Conservation (phyloP, 2,888 invertebrate genomes). For the Drosophila longiperda region DNA sequence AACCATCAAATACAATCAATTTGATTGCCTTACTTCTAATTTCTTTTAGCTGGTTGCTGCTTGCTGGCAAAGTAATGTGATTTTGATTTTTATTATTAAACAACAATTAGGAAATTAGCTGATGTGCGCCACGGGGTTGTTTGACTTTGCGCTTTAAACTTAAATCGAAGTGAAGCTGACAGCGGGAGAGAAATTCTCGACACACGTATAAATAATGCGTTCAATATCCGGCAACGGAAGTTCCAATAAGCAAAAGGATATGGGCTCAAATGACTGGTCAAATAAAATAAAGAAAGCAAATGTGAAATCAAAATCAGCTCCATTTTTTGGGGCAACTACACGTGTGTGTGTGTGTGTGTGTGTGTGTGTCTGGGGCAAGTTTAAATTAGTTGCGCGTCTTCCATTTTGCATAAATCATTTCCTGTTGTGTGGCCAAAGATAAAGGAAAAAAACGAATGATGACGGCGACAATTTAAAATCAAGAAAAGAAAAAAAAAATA, state of each 20-base stretch:
- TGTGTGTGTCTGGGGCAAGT: conserved; percentile 45
- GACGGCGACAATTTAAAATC: conserved; percentile 51
- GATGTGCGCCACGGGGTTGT: conserved; percentile 32
- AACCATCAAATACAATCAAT: conserved; percentile 77
- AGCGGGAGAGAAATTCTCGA: neutral
- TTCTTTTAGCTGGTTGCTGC: conserved; percentile 9
- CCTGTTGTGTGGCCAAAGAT: conserved; percentile 73
- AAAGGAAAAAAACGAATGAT: conserved; percentile 57
- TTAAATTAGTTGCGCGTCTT: conserved; percentile 72
- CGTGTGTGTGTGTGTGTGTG: conserved; percentile 23
- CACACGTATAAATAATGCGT: conserved; percentile 54
- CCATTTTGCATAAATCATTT: conserved; percentile 77
- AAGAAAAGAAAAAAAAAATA: conserved; percentile 20
- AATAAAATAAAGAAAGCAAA: conserved; percentile 35
- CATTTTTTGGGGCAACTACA: conserved; percentile 39
- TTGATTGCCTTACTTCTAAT: conserved; percentile 64
- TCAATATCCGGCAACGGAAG: conserved; percentile 72
- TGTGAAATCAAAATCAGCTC: conserved; percentile 21
- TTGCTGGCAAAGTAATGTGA: conserved; percentile 56
- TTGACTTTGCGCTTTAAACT: conserved; percentile 11
- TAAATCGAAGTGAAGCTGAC: neutral
- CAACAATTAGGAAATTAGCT: conserved; percentile 72
- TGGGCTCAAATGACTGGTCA: conserved; percentile 71
- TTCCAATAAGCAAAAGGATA: conserved; percentile 72
- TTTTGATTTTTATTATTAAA: conserved; percentile 60